Percentiles rank a stretch among this genome's conserved stretches.
Evolutionary conservation across 2,888 invertebrate genomes (phyloP).

Genomic region (Lacanobia wlatinum): DNA sequence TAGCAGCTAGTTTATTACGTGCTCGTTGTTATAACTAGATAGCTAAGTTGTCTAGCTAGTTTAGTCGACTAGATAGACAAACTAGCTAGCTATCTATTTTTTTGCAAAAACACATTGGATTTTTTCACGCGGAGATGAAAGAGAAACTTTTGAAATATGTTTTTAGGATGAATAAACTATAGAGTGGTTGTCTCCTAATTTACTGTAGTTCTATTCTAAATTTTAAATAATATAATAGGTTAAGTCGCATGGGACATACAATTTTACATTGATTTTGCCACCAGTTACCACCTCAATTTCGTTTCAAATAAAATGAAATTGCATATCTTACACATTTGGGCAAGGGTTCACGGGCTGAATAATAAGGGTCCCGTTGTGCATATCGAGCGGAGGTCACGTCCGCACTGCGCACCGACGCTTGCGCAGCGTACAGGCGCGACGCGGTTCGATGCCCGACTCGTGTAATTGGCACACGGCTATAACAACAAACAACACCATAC

Average conservation of each 20-base stretch:
- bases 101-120: neutral
- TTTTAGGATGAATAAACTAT: neutral
- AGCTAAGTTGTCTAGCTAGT: neutral
- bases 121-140: too few relatives aligned
- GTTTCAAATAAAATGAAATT: conserved; percentile 71
- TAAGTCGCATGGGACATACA: neutral
- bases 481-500: conserved; percentile 47
- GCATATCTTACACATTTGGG: conserved; percentile 73
- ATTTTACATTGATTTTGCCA: neutral
- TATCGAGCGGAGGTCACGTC: conserved; percentile 84
- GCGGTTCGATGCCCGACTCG: conserved; percentile 79
- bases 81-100: too few relatives aligned
- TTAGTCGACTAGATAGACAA: neutral
- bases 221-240: neutral
- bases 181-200: neutral
- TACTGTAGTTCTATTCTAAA: neutral
- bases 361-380: conserved; percentile 81
- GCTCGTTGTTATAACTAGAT: conserved; percentile 8
- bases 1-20: conserved; percentile 38
- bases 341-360: conserved; percentile 77
- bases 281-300: neutral
- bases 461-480: conserved; percentile 61
- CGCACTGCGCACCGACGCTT: conserved; percentile 71
- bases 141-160: neutral
- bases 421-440: conserved; percentile 70